Evolutionary conservation across 2,113 vertebrate species (phyloP).

Genomic region (Nothocercus nigrocapillus): DNA sequence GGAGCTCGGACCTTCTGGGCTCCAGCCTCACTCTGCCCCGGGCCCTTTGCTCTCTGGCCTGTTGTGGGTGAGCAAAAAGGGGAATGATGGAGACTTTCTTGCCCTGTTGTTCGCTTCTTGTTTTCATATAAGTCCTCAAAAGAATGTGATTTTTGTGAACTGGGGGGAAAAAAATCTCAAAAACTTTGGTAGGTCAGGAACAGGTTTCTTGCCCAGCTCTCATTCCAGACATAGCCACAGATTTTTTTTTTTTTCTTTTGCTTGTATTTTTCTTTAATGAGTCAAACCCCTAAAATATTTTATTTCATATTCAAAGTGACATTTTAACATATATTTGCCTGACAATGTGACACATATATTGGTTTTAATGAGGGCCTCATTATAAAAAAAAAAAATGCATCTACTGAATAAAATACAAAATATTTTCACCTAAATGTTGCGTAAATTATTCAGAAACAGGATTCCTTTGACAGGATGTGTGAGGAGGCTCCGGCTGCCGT

Average conservation of each 20-base stretch:
- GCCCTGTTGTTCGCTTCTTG: background rate
- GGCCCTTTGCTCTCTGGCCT: accelerated
- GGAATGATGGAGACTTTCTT: accelerated
- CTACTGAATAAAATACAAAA: constrained; percentile 71
- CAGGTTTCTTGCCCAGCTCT: background rate
- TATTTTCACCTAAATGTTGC: constrained; percentile 71
- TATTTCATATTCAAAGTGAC: constrained; percentile 71
- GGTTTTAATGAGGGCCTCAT: constrained; percentile 73
- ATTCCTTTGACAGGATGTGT: constrained; percentile 24
- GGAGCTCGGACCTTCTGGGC: background rate
- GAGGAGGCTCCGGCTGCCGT: background rate
- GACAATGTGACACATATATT: constrained; percentile 70
- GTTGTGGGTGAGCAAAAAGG: background rate
- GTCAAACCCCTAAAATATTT: constrained; percentile 63
- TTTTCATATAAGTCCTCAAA: background rate
- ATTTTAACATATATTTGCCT: constrained; percentile 77
- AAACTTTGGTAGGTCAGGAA: constrained; percentile 15
- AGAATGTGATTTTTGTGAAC: background rate
- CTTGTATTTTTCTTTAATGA: constrained; percentile 67
- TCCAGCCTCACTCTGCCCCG: background rate
- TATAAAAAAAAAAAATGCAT: constrained; percentile 30
- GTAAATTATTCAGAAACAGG: constrained; percentile 55
- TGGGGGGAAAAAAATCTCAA: accelerated
- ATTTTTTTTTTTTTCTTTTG: background rate
- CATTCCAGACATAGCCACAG: background rate